phyloP scores from a whole-genome alignment of 2,797 vertebrate species.

The Sebastes diaconus region DNA sequence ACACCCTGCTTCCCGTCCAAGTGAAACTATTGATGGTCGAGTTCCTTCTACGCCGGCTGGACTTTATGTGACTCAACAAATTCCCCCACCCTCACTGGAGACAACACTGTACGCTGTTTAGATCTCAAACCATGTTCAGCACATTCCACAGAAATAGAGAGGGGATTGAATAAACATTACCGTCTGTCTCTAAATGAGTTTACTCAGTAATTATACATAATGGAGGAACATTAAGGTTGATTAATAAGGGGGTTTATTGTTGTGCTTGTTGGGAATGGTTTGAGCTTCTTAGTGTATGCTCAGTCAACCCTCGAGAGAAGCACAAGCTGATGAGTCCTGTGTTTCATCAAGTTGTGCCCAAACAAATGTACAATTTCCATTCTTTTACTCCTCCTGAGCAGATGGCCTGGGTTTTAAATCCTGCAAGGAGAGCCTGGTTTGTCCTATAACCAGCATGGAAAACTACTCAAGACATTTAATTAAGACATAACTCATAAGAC shows the following conservation, averaged over 20 bases:
- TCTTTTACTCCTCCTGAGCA: constrained; percentile 31
- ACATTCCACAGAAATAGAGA: constrained; percentile 73
- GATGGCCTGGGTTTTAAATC: constrained; percentile 11
- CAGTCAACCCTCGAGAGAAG: constrained; percentile 35
- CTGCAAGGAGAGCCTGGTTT: constrained; percentile 7
- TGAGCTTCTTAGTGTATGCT: constrained; percentile 38
- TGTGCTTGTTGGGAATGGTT: constrained; percentile 44
- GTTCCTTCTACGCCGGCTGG: constrained; percentile 25
- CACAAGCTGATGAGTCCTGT: constrained; percentile 7
- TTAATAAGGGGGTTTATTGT: constrained; percentile 71
- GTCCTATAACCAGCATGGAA: constrained; percentile 47
- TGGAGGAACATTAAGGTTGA: constrained; percentile 70
- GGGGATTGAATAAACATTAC: constrained; percentile 69
- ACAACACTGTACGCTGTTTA: constrained; percentile 16
- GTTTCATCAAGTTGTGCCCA: constrained; percentile 30
- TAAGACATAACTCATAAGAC: background rate
- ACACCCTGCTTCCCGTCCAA: constrained; percentile 56
- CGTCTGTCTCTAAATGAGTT: constrained; percentile 69
- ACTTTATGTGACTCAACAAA: constrained; percentile 42
- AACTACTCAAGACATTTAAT: constrained; percentile 35
- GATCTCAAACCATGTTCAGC: constrained; percentile 46
- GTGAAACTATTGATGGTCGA: constrained; percentile 25
- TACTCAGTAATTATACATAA: constrained; percentile 73
- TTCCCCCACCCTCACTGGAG: constrained; percentile 2
- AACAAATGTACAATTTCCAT: constrained; percentile 58